Evolutionary conservation across 2,113 vertebrate genomes (phyloP).

Genomic region (Grallaria varia): DNA sequence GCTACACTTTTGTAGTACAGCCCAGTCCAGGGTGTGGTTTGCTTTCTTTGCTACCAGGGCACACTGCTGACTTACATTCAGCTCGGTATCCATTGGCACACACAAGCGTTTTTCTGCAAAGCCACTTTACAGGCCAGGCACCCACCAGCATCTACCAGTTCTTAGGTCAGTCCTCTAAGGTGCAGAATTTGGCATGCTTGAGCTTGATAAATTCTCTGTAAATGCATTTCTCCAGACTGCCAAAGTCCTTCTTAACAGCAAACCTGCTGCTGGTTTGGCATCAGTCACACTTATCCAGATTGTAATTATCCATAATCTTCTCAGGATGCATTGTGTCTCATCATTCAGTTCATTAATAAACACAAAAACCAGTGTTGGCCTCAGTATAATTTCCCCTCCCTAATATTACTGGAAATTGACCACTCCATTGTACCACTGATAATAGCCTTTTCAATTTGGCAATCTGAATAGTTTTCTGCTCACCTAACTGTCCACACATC

Average conservation of each 20-base stretch:
- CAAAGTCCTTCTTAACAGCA: not conserved
- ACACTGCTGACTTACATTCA: not conserved
- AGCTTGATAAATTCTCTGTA: not conserved
- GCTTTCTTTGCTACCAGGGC: not conserved
- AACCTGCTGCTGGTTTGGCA: not conserved
- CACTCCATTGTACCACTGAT: not conserved
- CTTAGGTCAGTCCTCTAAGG: not conserved
- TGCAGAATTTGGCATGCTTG: not conserved
- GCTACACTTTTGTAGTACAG: not conserved
- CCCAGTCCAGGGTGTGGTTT: not conserved
- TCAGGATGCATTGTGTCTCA: not conserved
- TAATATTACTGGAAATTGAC: not conserved
- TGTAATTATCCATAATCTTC: not conserved
- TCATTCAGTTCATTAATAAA: not conserved
- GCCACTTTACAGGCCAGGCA: not conserved
- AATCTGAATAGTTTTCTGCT: not conserved
- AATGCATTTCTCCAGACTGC: not conserved
- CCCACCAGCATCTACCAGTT: not conserved
- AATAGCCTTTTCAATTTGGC: not conserved
- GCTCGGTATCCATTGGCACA: not conserved
- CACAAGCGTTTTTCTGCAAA: not conserved
- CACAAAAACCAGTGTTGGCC: rapidly evolving
- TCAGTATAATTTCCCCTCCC: not conserved
- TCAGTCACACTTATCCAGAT: not conserved
- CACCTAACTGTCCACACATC: rapidly evolving